Evolutionary conservation across 2,888 invertebrate species (phyloP), one percentile per base, ranked within the genome.

Genomic region (Ceriagrion tenellum): DNA sequence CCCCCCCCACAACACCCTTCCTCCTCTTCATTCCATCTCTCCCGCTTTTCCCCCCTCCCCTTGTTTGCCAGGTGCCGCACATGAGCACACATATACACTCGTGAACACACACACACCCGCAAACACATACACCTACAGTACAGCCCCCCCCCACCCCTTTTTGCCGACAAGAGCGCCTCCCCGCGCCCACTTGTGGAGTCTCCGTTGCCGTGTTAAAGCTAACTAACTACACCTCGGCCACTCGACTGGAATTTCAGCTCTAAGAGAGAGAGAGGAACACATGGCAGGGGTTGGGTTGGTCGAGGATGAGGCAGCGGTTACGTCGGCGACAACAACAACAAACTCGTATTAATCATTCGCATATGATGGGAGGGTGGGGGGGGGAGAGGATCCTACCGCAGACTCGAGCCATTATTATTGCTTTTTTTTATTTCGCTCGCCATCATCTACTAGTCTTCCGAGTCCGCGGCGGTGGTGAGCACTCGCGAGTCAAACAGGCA

Each of bases 191-290:
- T 93, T 93, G 93, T 93, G 74, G 93, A 93, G 93, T 81, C 81
- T 81, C 81, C 35, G 81, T 35, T 18, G 81, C 47, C 74, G 63
- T 63, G 40, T n/a, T 55, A 55, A 59, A 69, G 69, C 69, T 69
- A 93, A 69, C 93, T 69, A 63, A 91, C 91, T 91, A 69, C 93
- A 69, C 69, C 74, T 47, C 69, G 93, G 13, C 93, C 63, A 93
- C 93, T 93, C 93, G 35, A 93, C 93, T 93, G 93, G 93, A 93
- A 93, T 93, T 93, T 93, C 93, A 93, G 93, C 93, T 93, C 93
- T 74, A 63, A 63, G 93, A 26, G 63, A 63, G 81, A 81, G 81
- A 35, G 81, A 81, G 81, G 35, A 18, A 16, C 6, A 0, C 16
- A 35, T 13, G 26, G 8, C 4, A 12, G 69, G 26, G 69, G 1